Conservation (phyloP, 1,140 invertebrate species). For the Apis florea region DNA sequence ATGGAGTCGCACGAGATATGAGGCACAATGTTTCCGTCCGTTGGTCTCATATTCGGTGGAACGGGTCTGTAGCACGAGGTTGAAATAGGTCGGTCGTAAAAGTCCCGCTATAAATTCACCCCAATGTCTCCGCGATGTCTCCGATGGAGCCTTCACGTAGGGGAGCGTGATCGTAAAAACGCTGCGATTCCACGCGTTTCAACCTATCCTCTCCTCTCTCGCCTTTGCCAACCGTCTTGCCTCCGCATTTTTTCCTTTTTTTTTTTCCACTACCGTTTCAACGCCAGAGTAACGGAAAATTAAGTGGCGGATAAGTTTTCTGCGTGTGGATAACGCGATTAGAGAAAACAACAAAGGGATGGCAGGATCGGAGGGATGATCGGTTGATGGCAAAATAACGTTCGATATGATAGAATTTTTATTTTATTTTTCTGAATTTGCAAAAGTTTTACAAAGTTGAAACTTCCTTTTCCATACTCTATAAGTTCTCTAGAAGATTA, state of each 20-base stretch:
- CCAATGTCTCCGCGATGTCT: slow-evolving; percentile 62
- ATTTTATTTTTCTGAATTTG: background rate
- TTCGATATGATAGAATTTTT: no score
- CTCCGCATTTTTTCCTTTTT: background rate
- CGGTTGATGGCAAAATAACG: no score
- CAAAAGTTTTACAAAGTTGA: background rate
- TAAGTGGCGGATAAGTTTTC: background rate
- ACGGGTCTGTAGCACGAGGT: slow-evolving; percentile 58
- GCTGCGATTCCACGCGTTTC: slow-evolving; percentile 56
- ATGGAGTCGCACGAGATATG: slow-evolving; percentile 29
- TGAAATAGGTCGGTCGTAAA: slow-evolving; percentile 73
- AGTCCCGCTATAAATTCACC: slow-evolving; percentile 75
- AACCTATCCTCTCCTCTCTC: slow-evolving; percentile 14
- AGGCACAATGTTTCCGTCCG: slow-evolving; percentile 56
- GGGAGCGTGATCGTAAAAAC: slow-evolving; percentile 71
- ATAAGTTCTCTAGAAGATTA: no score
- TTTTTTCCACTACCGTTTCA: no score
- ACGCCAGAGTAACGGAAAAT: background rate
- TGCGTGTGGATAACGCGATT: background rate
- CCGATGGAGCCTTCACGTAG: slow-evolving; percentile 58
- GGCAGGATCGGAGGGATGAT: no score
- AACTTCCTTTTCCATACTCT: no score
- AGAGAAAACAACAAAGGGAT: background rate
- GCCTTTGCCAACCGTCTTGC: slow-evolving; percentile 6
- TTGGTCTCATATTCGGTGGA: slow-evolving; percentile 51